Conservation (phyloP, 2,888 invertebrate genomes). For the Beris chalybata region DNA sequence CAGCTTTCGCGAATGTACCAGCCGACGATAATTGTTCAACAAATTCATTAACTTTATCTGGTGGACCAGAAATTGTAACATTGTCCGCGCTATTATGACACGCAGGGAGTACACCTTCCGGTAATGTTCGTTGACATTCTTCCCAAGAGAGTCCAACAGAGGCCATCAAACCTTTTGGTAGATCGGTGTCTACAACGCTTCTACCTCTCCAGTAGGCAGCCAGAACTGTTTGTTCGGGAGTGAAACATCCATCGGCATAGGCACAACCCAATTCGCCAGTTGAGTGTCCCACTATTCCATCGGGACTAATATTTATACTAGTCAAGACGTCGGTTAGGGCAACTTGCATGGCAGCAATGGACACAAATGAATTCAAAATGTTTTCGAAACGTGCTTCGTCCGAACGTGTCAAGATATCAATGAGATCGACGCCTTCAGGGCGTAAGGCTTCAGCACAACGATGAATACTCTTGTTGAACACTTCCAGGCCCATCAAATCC, state of each 20-base stretch:
- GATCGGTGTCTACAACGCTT: conserved; percentile 74
- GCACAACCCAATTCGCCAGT: conserved; percentile 75
- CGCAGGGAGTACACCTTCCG: conserved; percentile 79
- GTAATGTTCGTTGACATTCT: conserved; percentile 72
- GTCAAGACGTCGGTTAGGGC: conserved; percentile 89
- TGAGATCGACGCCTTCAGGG: conserved; percentile 78
- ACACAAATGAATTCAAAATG: conserved; percentile 87
- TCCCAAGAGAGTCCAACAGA: conserved; percentile 91
- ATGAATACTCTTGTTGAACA: conserved; percentile 77
- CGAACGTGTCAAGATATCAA: conserved; percentile 74
- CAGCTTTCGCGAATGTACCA: conserved; percentile 80
- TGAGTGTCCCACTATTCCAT: conserved; percentile 96
- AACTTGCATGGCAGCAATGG: conserved; percentile 95
- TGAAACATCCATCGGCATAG: conserved; percentile 94
- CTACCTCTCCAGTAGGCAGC: conserved; percentile 93
- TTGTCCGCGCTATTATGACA: conserved; percentile 95
- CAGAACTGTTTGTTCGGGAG: conserved; percentile 89
- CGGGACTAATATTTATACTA: conserved; percentile 76
- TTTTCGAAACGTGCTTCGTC: conserved; percentile 80
- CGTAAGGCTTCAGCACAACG: conserved; percentile 76
- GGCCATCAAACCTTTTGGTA: conserved; percentile 84
- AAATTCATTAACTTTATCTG: conserved; percentile 67
- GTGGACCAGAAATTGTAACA: conserved; percentile 91
- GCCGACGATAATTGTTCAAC: conserved; percentile 71
- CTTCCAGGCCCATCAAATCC: conserved; percentile 78